Evolutionary conservation across 2,888 invertebrate species (phyloP).

Genomic region (Orthosia incerta): DNA sequence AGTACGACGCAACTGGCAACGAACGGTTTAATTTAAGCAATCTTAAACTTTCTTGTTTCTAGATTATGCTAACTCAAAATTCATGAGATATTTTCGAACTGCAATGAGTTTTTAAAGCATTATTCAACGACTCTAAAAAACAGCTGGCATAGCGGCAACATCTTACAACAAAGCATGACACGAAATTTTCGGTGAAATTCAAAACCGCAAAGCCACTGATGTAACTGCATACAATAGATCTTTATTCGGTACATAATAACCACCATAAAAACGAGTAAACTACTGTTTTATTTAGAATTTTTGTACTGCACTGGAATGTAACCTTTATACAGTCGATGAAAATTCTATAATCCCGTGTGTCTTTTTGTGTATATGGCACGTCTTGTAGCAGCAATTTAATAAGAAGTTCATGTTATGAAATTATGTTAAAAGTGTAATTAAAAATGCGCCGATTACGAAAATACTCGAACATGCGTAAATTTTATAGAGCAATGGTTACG

Average conservation of each 20-base stretch:
- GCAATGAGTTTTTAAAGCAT: slow-evolving; percentile 20
- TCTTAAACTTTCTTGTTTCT: slow-evolving; percentile 5
- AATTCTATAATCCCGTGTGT: slow-evolving; percentile 34
- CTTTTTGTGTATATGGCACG: slow-evolving; percentile 31
- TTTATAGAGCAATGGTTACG: slow-evolving; percentile 14
- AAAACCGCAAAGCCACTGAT: slow-evolving; percentile 50
- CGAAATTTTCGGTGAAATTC: slow-evolving; percentile 48
- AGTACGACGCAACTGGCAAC: slow-evolving; percentile 10
- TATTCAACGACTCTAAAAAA: slow-evolving; percentile 18
- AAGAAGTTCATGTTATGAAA: slow-evolving; percentile 38
- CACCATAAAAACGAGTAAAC: slow-evolving; percentile 43
- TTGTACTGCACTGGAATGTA: slow-evolving; percentile 26
- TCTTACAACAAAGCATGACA: slow-evolving; percentile 21
- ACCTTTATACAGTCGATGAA: slow-evolving; percentile 16
- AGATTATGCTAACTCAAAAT: neutral
- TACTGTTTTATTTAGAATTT: slow-evolving; percentile 18
- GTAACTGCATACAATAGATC: slow-evolving; percentile 48
- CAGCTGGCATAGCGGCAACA: slow-evolving; percentile 1
- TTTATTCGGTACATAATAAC: slow-evolving; percentile 37
- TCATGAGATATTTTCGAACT: slow-evolving; percentile 16
- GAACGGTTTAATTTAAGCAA: slow-evolving; percentile 2
- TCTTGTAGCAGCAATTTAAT: slow-evolving; percentile 30
- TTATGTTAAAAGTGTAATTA: slow-evolving; percentile 32
- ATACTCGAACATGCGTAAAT: slow-evolving; percentile 32
- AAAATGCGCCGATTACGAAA: slow-evolving; percentile 39